A percentile compares a stretch with the other conserved stretches of the same genome.
phyloP scores from a whole-genome alignment of 2,888 invertebrate genomes.

The Omphaloscelis lunosa region DNA sequence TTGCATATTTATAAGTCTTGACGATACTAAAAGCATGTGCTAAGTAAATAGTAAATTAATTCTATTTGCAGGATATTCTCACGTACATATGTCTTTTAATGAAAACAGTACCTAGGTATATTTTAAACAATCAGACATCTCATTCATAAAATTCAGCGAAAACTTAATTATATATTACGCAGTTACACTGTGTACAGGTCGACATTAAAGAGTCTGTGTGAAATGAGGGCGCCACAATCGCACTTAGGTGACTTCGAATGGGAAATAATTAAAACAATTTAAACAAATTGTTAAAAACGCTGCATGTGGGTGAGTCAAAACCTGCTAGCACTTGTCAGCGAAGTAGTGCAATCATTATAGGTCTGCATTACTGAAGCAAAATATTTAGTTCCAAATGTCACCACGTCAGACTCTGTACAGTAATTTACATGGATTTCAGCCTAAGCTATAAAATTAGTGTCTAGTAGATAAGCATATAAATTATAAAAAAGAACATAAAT shows the following conservation, averaged over 20 bases:
- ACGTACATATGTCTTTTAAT: background rate
- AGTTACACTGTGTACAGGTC: no score
- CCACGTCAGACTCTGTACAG: no score
- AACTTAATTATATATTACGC: background rate
- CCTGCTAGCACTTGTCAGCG: no score
- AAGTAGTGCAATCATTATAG: no score
- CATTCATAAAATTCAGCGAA: background rate
- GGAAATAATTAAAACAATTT: no score
- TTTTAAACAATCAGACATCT: background rate
- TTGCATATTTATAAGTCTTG: background rate
- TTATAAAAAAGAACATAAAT: background rate
- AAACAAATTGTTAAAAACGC: no score
- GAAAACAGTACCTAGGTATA: background rate
- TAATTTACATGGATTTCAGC: background rate
- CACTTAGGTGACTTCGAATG: no score
- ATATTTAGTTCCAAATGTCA: no score
- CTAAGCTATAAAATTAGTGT: background rate
- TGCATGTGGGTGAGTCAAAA: no score
- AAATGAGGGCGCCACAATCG: no score
- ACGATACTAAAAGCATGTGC: background rate
- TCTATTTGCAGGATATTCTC: background rate
- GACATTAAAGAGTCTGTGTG: no score
- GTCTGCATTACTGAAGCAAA: no score
- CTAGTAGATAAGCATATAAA: background rate
- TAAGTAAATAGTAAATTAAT: background rate